Evolutionary conservation across 2,797 vertebrate genomes (phyloP).

Genomic region (Acrossocheilus fasciatus): DNA sequence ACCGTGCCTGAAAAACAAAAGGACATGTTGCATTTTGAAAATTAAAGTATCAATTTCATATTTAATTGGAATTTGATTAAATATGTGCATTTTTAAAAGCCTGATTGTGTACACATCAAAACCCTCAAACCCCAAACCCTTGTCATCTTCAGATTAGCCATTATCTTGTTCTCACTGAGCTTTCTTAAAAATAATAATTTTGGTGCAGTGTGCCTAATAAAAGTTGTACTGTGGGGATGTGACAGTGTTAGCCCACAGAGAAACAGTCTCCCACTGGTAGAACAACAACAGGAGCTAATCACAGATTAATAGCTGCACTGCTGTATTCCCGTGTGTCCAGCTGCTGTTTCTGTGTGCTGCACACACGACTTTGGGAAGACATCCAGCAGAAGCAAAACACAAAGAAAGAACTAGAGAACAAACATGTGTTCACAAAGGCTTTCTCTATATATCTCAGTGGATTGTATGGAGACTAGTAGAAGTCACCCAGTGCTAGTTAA

Average conservation of each 20-base stretch:
- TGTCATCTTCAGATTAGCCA: not conserved
- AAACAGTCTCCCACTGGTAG: constrained; percentile 43
- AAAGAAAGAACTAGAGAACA: not conserved
- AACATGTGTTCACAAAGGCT: not conserved
- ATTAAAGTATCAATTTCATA: not conserved
- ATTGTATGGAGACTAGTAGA: not conserved
- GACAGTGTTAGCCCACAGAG: constrained; percentile 37
- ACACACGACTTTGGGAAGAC: not conserved
- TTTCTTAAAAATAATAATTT: not conserved
- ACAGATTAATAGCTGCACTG: constrained; percentile 47
- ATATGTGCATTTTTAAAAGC: not conserved
- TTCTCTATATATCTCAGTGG: not conserved
- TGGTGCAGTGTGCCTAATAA: constrained; percentile 16
- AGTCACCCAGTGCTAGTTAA: not conserved
- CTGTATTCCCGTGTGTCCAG: constrained; percentile 42
- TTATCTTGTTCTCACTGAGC: constrained; percentile 10
- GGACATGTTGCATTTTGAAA: constrained; percentile 5
- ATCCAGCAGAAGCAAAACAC: not conserved
- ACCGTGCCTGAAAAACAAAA: constrained; percentile 84
- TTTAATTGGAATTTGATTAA: not conserved
- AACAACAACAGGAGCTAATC: constrained; percentile 43
- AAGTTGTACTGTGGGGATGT: constrained; percentile 6
- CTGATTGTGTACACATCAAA: not conserved
- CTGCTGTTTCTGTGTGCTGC: constrained; percentile 33
- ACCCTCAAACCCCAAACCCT: not conserved